Conservation (phyloP, 1,140 invertebrate genomes). For the Elymnias hypermnestra region DNA sequence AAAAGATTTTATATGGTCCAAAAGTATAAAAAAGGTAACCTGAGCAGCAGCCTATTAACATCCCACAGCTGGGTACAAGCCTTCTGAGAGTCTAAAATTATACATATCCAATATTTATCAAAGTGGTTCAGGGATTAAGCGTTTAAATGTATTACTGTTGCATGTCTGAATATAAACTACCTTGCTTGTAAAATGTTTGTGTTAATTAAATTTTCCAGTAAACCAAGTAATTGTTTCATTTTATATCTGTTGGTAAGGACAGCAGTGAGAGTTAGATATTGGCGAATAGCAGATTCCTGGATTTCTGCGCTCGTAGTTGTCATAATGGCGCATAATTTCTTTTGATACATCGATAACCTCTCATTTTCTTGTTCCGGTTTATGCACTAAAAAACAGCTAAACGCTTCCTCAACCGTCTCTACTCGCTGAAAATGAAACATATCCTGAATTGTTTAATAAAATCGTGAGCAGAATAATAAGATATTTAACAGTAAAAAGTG, state of each 20-base stretch:
- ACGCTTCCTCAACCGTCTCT: conserved; percentile 90
- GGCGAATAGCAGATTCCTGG: conserved; percentile 82
- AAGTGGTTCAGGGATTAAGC: too few species aligned
- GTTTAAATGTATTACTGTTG: too few species aligned
- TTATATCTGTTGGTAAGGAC: conserved; percentile 82
- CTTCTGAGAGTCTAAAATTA: too few species aligned
- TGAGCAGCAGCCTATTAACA: too few species aligned
- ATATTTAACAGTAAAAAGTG: background rate
- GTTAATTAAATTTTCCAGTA: conserved; percentile 85
- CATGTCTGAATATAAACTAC: too few species aligned
- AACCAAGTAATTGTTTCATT: conserved; percentile 82
- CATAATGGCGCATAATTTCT: conserved; percentile 76
- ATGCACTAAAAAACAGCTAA: conserved; percentile 89
- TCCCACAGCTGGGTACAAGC: too few species aligned
- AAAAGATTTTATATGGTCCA: too few species aligned
- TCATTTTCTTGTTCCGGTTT: conserved; percentile 81
- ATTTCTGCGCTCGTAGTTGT: conserved; percentile 79
- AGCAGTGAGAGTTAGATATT: conserved; percentile 83
- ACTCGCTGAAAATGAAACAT: conserved; percentile 78
- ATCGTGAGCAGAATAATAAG: background rate
- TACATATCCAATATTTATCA: too few species aligned
- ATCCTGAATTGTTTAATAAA: background rate
- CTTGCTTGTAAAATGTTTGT: conserved; percentile 80
- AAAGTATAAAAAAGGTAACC: too few species aligned
- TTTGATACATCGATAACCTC: conserved; percentile 80